A percentile compares a stretch with the other conserved stretches of the same genome.
These are phyloP conservation scores for Nomada ferruginata DNA, from an alignment of 2,888 invertebrate species.

Conservation along the genomic window DNA sequence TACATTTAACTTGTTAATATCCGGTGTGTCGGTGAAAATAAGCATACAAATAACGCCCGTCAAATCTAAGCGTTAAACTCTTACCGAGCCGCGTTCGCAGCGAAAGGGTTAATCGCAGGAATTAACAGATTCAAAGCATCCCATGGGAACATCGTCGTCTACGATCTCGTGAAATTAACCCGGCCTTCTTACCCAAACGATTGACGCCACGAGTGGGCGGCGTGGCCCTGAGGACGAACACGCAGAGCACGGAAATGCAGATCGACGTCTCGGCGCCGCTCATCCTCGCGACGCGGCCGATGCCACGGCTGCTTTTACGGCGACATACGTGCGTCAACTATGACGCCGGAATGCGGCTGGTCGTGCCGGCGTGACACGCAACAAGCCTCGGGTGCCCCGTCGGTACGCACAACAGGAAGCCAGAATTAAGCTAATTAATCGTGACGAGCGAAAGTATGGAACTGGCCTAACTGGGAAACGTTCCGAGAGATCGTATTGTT, in stretches of 20 bases:
- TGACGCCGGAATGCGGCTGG: conserved; percentile 66
- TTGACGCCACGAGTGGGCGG: conserved; percentile 22
- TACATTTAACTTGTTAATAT: too few species aligned
- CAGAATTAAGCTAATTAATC: conserved; percentile 82
- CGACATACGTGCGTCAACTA: conserved; percentile 65
- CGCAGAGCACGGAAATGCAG: conserved; percentile 81
- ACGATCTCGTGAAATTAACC: too few species aligned
- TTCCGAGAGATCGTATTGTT: conserved; percentile 5
- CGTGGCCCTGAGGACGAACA: conserved; percentile 75
- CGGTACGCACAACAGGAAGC: conserved; percentile 78
- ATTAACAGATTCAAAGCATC: too few species aligned
- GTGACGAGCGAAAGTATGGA: conserved; percentile 77
- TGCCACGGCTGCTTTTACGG: conserved; percentile 52
- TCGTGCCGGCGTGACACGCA: conserved; percentile 58
- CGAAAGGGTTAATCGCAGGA: too few species aligned
- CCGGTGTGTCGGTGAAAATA: too few species aligned
- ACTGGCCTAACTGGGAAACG: conserved; percentile 76
- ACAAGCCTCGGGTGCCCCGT: conserved; percentile 32
- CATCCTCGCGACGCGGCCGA: conserved; percentile 67
- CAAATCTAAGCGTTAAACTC: too few species aligned
- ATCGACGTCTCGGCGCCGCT: conserved; percentile 76
- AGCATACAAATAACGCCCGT: too few species aligned
- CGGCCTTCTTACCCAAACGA: conserved; percentile 57
- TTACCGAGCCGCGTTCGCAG: too few species aligned
- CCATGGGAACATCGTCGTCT: too few species aligned